Conservation (phyloP, 1,140 invertebrate species). For the Vanessa atalanta region DNA sequence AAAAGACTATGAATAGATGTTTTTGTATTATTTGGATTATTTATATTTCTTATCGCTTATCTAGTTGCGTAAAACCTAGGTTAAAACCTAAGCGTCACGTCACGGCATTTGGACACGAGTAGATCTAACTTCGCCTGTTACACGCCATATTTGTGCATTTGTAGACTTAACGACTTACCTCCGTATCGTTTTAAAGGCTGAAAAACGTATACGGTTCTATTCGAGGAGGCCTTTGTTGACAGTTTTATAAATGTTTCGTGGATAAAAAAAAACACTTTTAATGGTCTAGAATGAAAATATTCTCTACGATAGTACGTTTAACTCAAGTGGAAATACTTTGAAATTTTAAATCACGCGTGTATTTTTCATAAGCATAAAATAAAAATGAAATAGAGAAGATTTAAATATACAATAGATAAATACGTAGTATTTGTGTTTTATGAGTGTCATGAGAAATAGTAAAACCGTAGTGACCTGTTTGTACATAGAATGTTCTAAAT, state of each 20-base stretch:
- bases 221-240: conserved; percentile 26
- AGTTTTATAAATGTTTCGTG: conserved; percentile 21
- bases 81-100: conserved; percentile 21
- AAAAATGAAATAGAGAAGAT: no score
- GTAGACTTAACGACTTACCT: conserved; percentile 45
- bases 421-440: no score
- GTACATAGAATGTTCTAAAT: no score
- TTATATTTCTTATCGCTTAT: background rate
- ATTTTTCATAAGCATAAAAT: background rate
- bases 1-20: no score
- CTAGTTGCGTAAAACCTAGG: conserved; percentile 3
- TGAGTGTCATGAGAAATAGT: no score
- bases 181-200: conserved; percentile 41
- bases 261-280: background rate
- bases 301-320: background rate
- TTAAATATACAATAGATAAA: no score
- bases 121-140: conserved; percentile 51
- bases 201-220: conserved; percentile 37
- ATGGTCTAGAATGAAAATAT: conserved; percentile 2
- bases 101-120: conserved; percentile 45
- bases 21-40: background rate
- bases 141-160: conserved; percentile 47
- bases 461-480: no score
- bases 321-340: background rate
- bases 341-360: background rate